Percentiles rank a stretch among this genome's conserved stretches.
Conservation (phyloP, 1,140 invertebrate species). For the Pseudomyrmex dendroicus region DNA sequence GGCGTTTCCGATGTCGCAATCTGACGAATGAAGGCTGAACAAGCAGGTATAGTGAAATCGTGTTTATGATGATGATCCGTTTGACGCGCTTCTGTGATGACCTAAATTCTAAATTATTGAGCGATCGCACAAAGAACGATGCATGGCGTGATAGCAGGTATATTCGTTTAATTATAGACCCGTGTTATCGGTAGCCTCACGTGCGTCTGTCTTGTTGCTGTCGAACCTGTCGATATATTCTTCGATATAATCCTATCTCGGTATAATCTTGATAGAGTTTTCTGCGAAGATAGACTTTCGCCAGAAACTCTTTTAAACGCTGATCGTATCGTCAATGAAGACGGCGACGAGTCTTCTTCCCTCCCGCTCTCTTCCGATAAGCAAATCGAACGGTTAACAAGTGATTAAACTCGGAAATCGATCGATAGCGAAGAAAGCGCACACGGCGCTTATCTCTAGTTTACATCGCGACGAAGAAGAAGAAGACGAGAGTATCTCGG, state of each 20-base stretch:
- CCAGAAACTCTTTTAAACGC: background rate
- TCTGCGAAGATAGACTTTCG: background rate
- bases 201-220: conserved; percentile 7
- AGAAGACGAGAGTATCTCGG: too few species aligned
- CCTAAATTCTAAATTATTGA: conserved; percentile 42
- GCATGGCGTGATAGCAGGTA: conserved; percentile 19
- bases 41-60: background rate
- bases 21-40: conserved; percentile 4
- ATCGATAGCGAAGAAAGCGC: background rate
- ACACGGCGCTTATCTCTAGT: background rate
- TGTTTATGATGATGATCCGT: background rate
- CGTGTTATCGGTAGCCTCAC: conserved; percentile 11
- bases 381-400: conserved; percentile 4
- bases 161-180: conserved; percentile 18
- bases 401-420: background rate
- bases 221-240: background rate
- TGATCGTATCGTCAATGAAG: background rate
- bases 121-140: conserved; percentile 1
- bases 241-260: background rate
- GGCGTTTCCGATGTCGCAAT: background rate
- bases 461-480: too few species aligned
- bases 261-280: background rate
- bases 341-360: background rate
- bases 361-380: background rate
- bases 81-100: conserved; percentile 3